Base-by-base conservation (phyloP, 2,888 invertebrate species). In the Unio pictorum region DNA sequence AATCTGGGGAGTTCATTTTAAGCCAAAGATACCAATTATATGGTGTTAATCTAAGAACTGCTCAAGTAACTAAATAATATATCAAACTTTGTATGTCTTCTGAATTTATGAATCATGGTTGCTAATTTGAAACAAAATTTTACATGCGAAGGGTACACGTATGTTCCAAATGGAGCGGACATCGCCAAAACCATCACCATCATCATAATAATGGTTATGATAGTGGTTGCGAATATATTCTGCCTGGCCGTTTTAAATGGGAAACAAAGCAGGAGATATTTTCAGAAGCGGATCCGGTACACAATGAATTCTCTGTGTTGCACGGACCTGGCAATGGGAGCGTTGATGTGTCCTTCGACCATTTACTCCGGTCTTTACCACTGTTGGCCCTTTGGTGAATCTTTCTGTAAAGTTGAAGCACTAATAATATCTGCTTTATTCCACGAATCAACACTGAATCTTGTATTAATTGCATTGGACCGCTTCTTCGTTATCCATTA, bases 301-400 rank as follows among this genome's bases (percentile, higher is more conserved):
- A 69, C 75, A 30, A 79, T 79, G 77, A 79, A 74, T 61, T 79
- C 79, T 28, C 60, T 79, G 63, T 72, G 72, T 17, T 75, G 74
- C 60, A 75, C 79, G 6, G 79, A 79, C 63, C 70, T 75, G 20
- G 69, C 71, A 18, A 79, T 79, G 55, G 79, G 79, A 5, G 45
- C 76, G 18, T 61, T 77, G 17, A 71, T 79, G 59, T 75, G 75
- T n/a, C 72, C 79, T 5, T 74, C 73, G 11, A 73, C 71, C 18
- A 64, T 77, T 26, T 79, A 79, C 45, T 71, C 79, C 4, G 79
- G 77, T 3, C 65, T 79, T 1, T 74, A 73, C 57, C 68, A 72
- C 3, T 79, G 79, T 45, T 79, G 79, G 79, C 79, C 79, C 0
- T 79, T 71, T 66, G 72, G 71, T 26, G 72, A 75, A 69, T 65